Evolutionary conservation across 2,888 invertebrate species (phyloP).

Genomic region (Yponomeuta plumbellus): DNA sequence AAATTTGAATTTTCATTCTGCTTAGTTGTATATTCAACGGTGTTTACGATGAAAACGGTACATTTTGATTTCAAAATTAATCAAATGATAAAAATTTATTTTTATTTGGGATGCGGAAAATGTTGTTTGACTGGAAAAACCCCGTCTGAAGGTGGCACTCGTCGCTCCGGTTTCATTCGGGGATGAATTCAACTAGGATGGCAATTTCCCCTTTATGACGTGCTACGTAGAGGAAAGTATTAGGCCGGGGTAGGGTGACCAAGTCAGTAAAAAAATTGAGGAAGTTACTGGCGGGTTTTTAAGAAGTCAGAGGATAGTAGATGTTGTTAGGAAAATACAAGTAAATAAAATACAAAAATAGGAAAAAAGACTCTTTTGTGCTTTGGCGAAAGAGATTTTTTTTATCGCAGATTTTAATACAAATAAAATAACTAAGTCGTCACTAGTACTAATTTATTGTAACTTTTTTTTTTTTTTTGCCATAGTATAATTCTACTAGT

Average conservation of each 20-base stretch:
- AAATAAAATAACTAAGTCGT: no score
- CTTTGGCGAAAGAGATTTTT: no score
- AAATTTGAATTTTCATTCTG: no score
- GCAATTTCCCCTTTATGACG: conserved; percentile 69
- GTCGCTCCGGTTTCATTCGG: conserved; percentile 29
- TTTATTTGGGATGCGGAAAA: background rate
- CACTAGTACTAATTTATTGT: no score
- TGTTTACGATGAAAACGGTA: no score
- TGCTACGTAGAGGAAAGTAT: conserved; percentile 48
- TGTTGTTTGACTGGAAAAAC: background rate
- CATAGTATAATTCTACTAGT: no score
- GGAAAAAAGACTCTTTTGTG: background rate
- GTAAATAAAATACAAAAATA: background rate
- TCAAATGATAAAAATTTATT: no score
- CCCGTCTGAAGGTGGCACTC: conserved; percentile 35
- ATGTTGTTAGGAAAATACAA: background rate
- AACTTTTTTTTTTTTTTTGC: no score
- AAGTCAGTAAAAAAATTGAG: conserved; percentile 24
- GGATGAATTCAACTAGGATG: conserved; percentile 69
- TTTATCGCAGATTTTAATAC: no score
- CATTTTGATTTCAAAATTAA: no score
- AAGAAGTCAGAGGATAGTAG: background rate
- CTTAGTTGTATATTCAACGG: no score
- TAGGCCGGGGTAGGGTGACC: conserved; percentile 39
- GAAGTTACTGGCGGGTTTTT: background rate